Base-by-base conservation (phyloP, 1,140 invertebrate species). In the Microplitis demolitor region DNA sequence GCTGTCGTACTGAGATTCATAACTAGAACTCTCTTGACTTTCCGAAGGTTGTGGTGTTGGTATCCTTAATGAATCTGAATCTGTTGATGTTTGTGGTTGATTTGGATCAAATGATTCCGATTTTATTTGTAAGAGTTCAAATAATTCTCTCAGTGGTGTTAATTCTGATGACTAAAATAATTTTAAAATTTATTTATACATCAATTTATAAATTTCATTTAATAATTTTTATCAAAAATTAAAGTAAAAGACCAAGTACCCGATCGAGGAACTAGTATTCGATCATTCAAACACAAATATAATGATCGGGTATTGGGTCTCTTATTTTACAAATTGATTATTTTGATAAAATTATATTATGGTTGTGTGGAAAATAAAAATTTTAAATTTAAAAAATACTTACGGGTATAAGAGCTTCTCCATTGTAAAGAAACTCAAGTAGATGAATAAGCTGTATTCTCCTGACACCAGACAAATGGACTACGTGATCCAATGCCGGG, bases 341-440 rank as follows among this genome's bases (percentile, higher is more conserved):
- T 24, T 24, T 24, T 24, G 24, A 24, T 2, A 1, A 24, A 24
- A 24, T 24, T 24, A 24, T 24, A 24, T 24, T 24, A 39, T 8
- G 13, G 4, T 24, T 14, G 4, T 74, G 39, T 54, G 34, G 13
- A 58, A 67, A 31, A 66, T 6, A 8, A 39, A 54, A 31, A 66
- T 71, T 73, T 71, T 75, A 66, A 63, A 63, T 75, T 69, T 74
- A 45, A 24, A 53, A n/a, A 14, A n/a, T 58, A 80, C 84, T 83
- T 86, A 93, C 93, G 87, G 93, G 91, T 77, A 94, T 92, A 72
- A 92, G 92, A 75, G 93, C 93, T 86, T 95, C 93, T 68, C 94
- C 94, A 74, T 94, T 94, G 80, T 95, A 95, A 61, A 95, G 85
- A 82, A 95, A 95, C 80, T 95, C 92, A 74, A 95, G 89, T 63